Percentiles rank a stretch among this genome's conserved stretches.
Evolutionary conservation across 2,888 invertebrate species (phyloP).

Genomic region (Platerodrilus igneus): DNA sequence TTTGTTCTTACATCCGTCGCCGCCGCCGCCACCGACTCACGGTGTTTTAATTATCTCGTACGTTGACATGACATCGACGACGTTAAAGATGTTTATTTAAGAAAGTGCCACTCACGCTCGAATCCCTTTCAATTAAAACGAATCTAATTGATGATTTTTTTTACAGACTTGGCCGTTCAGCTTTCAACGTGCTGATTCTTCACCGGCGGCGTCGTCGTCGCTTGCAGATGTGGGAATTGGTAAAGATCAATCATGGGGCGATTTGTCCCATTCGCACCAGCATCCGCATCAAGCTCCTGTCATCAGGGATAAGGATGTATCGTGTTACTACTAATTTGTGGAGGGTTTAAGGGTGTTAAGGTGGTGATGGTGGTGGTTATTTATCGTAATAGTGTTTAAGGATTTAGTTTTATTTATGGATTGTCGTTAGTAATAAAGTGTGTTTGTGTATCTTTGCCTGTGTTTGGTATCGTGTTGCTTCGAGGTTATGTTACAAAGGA

Average conservation of each 20-base stretch:
- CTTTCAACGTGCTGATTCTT: constrained; percentile 58
- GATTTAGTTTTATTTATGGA: too few relatives aligned
- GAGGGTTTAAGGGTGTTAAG: too few relatives aligned
- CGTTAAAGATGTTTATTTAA: constrained; percentile 30
- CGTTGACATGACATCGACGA: constrained; percentile 31
- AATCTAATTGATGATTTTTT: constrained; percentile 18
- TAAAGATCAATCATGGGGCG: constrained; percentile 35
- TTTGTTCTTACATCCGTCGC: too few relatives aligned
- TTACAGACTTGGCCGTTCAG: constrained; percentile 80
- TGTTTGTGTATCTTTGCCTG: too few relatives aligned
- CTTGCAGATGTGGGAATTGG: constrained; percentile 49
- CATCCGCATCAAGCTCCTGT: constrained; percentile 37
- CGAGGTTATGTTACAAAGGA: too few relatives aligned
- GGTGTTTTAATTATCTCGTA: constrained; percentile 30
- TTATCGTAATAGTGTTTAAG: too few relatives aligned
- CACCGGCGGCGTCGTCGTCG: too few relatives aligned
- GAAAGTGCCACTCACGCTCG: constrained; percentile 29
- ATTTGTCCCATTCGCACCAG: constrained; percentile 34
- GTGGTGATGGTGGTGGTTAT: too few relatives aligned
- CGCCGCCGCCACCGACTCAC: too few relatives aligned
- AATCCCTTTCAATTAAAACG: constrained; percentile 16
- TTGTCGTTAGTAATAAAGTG: too few relatives aligned
- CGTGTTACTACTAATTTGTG: constrained; percentile 45
- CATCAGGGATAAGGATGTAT: constrained; percentile 44
- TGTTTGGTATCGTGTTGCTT: too few relatives aligned